These are phyloP conservation scores for Julus scandinavius DNA, from an alignment of 2,888 invertebrate species.

Conservation along the genomic window DNA sequence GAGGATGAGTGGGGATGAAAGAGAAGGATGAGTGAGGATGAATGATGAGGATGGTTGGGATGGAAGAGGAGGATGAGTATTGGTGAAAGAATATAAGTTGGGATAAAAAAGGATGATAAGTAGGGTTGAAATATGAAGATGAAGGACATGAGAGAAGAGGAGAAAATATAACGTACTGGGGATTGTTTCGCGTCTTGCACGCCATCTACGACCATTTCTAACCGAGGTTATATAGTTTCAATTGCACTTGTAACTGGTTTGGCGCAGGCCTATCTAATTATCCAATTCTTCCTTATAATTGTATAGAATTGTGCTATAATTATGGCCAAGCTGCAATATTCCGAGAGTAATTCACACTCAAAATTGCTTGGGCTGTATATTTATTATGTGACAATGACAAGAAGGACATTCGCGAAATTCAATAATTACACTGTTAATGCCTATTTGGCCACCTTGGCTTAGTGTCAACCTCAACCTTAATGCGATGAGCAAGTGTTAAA, in stretches of 20 bases:
- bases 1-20: no score
- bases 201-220: not conserved
- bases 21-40: no score
- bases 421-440: constrained; percentile 38
- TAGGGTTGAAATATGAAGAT: not conserved
- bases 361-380: not conserved
- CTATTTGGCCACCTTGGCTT: constrained; percentile 29
- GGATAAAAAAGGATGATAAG: not conserved
- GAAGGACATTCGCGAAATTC: constrained; percentile 9
- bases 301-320: constrained; percentile 7
- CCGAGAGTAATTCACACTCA: not conserved
- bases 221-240: not conserved
- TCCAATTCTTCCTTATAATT: not conserved
- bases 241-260: constrained; percentile 23
- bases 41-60: not conserved
- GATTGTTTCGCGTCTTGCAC: constrained; percentile 21
- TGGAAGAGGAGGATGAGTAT: not conserved
- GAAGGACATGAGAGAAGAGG: not conserved
- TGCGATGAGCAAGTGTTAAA: constrained; percentile 17
- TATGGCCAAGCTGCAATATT: constrained; percentile 2
- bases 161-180: not conserved
- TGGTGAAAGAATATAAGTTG: not conserved
- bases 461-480: constrained; percentile 27
- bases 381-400: constrained; percentile 24
- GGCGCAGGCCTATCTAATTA: constrained; percentile 9